Conservation (phyloP, 1,140 invertebrate genomes). For the Drosophila nikananu region DNA sequence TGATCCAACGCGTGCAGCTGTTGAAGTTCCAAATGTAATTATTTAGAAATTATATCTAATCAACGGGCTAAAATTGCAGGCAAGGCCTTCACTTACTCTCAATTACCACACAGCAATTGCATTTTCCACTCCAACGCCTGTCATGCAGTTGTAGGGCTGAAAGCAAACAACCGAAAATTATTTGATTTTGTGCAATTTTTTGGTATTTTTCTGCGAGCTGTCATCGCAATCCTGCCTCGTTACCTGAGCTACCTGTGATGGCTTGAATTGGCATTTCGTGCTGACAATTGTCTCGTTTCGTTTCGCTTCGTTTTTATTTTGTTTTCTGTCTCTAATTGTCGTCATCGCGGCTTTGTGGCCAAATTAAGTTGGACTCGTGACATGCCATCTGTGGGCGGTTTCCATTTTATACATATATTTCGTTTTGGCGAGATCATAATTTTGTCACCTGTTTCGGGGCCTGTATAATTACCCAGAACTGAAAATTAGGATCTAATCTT, state of each 20-base stretch:
- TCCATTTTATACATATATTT: slow-evolving; percentile 1
- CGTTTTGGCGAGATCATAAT: slow-evolving; percentile 28
- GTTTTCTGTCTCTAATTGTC: slow-evolving; percentile 41
- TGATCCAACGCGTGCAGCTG: slow-evolving; percentile 30
- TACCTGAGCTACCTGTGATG: slow-evolving; percentile 45
- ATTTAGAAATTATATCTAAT: slow-evolving; percentile 49
- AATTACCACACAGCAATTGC: slow-evolving; percentile 13
- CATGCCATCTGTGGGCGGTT: slow-evolving; percentile 38
- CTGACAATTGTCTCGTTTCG: slow-evolving; percentile 43
- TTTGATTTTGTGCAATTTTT: slow-evolving; percentile 38
- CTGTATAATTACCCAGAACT: background rate
- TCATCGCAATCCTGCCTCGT: slow-evolving; percentile 26
- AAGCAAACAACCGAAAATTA: background rate
- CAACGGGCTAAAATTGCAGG: slow-evolving; percentile 3
- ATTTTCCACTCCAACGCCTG: background rate
- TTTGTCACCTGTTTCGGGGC: slow-evolving; percentile 11
- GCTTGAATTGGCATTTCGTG: slow-evolving; percentile 50
- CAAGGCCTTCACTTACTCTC: background rate
- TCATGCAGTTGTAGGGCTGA: background rate
- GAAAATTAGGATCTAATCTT: background rate
- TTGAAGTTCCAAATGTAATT: slow-evolving; percentile 37
- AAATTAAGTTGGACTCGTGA: slow-evolving; percentile 57
- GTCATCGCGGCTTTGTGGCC: slow-evolving; percentile 46
- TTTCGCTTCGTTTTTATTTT: slow-evolving; percentile 5
- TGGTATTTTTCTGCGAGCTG: slow-evolving; percentile 20